These are phyloP conservation scores for Pandemis heparana DNA, from an alignment of 2,888 invertebrate genomes.

Conservation along the genomic window DNA sequence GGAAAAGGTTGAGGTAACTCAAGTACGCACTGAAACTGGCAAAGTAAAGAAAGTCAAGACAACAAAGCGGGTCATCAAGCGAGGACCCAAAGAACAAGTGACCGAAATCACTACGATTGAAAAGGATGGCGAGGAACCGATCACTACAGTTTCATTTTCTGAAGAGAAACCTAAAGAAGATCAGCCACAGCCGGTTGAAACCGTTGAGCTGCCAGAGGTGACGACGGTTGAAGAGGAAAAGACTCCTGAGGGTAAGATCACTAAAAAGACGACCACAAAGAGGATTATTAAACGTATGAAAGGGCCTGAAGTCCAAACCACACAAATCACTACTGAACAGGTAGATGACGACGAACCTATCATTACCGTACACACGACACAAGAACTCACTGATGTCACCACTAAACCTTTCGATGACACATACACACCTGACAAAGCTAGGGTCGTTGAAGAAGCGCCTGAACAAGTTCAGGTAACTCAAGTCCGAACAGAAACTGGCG, in stretches of 20 bases:
- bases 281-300: constrained; percentile 51
- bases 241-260: constrained; percentile 35
- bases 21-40: neutral
- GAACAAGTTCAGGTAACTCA: constrained; percentile 48
- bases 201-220: neutral
- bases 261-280: constrained; percentile 53
- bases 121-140: neutral
- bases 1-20: neutral
- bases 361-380: constrained; percentile 63
- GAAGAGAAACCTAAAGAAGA: neutral
- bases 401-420: constrained; percentile 45
- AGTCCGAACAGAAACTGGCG: constrained; percentile 48
- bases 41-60: neutral
- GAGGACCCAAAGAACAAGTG: neutral
- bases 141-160: neutral
- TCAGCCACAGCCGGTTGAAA: neutral
- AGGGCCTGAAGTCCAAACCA: constrained; percentile 51
- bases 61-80: neutral
- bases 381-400: constrained; percentile 56
- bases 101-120: neutral
- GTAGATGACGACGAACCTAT: constrained; percentile 71
- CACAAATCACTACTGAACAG: constrained; percentile 57
- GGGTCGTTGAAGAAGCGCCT: constrained; percentile 15
- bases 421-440: constrained; percentile 38
- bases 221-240: constrained; percentile 18